These are phyloP conservation scores for Odontothrips loti DNA, from an alignment of 2,888 invertebrate genomes.

Conservation along the genomic window DNA sequence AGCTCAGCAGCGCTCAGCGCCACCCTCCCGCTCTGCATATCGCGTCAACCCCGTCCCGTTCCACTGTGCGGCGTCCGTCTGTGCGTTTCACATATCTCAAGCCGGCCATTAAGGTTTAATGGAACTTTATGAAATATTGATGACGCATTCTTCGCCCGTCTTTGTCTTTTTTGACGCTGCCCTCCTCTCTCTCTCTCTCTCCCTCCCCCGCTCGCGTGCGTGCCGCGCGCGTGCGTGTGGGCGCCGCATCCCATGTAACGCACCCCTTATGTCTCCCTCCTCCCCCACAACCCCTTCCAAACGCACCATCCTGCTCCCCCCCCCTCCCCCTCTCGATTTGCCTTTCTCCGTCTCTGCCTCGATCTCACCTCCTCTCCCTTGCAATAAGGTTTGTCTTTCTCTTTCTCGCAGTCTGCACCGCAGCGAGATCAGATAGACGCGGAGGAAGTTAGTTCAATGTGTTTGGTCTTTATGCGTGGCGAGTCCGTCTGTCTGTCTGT, in stretches of 20 bases:
- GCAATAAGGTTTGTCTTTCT: neutral
- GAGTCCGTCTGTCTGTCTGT: neutral
- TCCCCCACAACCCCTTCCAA: neutral
- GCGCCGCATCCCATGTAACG: neutral
- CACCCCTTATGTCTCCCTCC: neutral
- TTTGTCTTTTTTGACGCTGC: neutral
- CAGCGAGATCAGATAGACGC: slow-evolving; percentile 1
- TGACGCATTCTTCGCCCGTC: neutral
- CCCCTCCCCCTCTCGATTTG: neutral
- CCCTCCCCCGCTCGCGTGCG: neutral
- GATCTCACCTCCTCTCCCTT: neutral
- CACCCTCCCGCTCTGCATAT: neutral
- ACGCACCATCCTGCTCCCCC: neutral
- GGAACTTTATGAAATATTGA: slow-evolving; percentile 27
- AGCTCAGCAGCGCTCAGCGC: neutral
- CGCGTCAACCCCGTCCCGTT: neutral
- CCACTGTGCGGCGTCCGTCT: neutral
- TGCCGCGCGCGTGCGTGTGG: no score
- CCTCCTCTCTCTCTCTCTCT: neutral
- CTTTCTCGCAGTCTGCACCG: neutral
- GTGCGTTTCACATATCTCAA: neutral
- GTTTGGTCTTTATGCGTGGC: slow-evolving; percentile 24
- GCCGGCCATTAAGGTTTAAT: slow-evolving; percentile 26
- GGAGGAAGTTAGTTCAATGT: slow-evolving; percentile 25
- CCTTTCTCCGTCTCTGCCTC: neutral